These are phyloP conservation scores for Montipora foliosa DNA, from an alignment of 64 coral and sea anemone genomes.

Conservation along the genomic window DNA sequence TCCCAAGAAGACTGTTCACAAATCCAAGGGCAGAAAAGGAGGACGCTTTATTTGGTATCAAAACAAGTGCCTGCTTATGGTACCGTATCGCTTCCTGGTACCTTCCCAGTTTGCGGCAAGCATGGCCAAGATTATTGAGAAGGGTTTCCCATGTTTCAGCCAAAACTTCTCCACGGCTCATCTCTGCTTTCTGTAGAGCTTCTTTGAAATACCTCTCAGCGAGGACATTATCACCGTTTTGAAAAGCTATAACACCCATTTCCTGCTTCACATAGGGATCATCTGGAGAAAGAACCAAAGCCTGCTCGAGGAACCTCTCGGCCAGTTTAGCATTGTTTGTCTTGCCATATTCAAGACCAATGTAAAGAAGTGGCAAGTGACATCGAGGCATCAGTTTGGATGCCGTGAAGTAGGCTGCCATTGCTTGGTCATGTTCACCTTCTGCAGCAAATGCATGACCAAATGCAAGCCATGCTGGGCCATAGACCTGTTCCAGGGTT, in stretches of 20 bases:
- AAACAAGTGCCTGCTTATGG: slow-evolving; percentile 90
- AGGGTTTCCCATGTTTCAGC: slow-evolving; percentile 95
- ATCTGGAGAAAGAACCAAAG: slow-evolving; percentile 87
- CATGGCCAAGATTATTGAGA: slow-evolving; percentile 95
- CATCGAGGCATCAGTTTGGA: slow-evolving; percentile 97
- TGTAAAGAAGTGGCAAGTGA: slow-evolving; percentile 91
- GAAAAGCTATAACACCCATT: slow-evolving; percentile 95
- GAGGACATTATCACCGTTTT: slow-evolving; percentile 81
- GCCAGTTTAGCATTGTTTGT: slow-evolving; percentile 97
- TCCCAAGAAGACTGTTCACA: slow-evolving; percentile 93
- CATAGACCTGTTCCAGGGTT: slow-evolving; percentile 84
- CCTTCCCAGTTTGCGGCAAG: slow-evolving; percentile 85
- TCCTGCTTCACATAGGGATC: slow-evolving; percentile 97
- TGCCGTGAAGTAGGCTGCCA: slow-evolving; percentile 98
- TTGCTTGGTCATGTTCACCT: slow-evolving; percentile 99
- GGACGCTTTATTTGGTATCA: slow-evolving; percentile 90
- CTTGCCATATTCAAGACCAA: slow-evolving; percentile 97
- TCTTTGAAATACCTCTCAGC: slow-evolving; percentile 95
- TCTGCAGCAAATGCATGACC: slow-evolving; percentile 97
- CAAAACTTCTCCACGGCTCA: slow-evolving; percentile 79
- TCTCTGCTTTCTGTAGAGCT: slow-evolving; percentile 90
- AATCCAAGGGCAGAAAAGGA: slow-evolving; percentile 96
- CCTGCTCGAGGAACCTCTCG: slow-evolving; percentile 90
- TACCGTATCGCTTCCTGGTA: slow-evolving; percentile 91
- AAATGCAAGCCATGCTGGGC: slow-evolving; percentile 98